A percentile compares a stretch with the other conserved stretches of the same genome.
Evolutionary conservation across 1,140 invertebrate species (phyloP).

Genomic region (Epicauta chinensis): DNA sequence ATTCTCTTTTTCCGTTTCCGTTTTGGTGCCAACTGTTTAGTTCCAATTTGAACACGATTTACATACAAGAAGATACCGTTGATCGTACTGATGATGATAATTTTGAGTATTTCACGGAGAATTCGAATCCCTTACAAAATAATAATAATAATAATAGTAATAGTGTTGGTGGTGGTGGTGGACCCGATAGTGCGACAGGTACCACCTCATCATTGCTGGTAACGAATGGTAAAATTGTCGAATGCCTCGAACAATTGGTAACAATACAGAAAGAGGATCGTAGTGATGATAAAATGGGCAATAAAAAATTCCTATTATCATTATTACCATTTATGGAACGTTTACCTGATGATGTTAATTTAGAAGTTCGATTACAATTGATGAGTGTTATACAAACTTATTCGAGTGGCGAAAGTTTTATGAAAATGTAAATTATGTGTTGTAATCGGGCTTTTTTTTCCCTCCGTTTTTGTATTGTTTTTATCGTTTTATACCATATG

Average conservation of each 20-base stretch:
- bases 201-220: neutral
- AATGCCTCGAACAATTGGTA: constrained; percentile 22
- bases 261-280: constrained; percentile 24
- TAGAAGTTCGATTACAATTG: constrained; percentile 31
- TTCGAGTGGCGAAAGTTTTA: constrained; percentile 16
- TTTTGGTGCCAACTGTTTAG: neutral
- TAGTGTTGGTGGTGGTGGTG: too few species aligned
- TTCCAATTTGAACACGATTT: constrained; percentile 1
- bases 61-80: neutral
- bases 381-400: constrained; percentile 31
- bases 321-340: constrained; percentile 31
- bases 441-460: too few species aligned
- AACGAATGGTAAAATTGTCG: neutral
- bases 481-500: too few species aligned
- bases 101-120: constrained; percentile 1
- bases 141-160: too few species aligned
- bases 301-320: constrained; percentile 30
- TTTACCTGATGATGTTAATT: constrained; percentile 31
- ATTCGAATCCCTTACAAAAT: neutral
- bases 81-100: neutral
- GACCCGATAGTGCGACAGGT: too few species aligned
- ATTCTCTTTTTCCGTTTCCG: constrained; percentile 19
- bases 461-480: too few species aligned
- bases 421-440: constrained; percentile 11
- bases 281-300: constrained; percentile 28